Evolutionary conservation across 2,113 vertebrate species (phyloP).

Genomic region (Apistogramma diplotaenia): DNA sequence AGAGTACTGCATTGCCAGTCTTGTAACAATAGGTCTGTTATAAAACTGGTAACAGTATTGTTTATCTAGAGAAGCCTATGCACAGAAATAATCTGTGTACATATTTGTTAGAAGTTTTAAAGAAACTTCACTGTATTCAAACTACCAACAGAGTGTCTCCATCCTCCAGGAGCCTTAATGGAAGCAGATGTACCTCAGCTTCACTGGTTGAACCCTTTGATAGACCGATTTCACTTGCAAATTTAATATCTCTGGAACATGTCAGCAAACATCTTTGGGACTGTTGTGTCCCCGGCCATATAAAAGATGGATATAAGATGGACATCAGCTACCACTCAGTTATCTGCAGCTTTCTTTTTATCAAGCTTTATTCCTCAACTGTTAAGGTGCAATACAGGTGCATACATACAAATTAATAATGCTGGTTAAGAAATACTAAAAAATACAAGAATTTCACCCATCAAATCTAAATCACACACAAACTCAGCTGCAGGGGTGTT

Average conservation of each 20-base stretch:
- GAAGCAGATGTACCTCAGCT: background rate
- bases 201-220: background rate
- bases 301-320: no score
- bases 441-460: no score
- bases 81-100: background rate
- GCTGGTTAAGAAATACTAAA: no score
- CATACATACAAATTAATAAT: no score
- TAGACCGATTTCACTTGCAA: background rate
- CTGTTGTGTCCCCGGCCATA: no score
- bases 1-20: background rate
- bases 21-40: background rate
- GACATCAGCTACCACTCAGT: no score
- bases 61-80: background rate
- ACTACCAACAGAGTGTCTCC: background rate
- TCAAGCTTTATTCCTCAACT: no score
- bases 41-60: background rate
- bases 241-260: background rate
- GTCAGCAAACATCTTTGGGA: no score
- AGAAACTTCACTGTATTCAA: background rate
- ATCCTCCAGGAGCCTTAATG: background rate
- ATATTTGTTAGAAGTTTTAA: background rate
- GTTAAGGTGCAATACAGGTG: no score
- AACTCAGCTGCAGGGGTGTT: no score
- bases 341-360: no score
- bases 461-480: no score